Evolutionary conservation across 2,113 vertebrate genomes (phyloP).

Genomic region (Buteo buteo): DNA sequence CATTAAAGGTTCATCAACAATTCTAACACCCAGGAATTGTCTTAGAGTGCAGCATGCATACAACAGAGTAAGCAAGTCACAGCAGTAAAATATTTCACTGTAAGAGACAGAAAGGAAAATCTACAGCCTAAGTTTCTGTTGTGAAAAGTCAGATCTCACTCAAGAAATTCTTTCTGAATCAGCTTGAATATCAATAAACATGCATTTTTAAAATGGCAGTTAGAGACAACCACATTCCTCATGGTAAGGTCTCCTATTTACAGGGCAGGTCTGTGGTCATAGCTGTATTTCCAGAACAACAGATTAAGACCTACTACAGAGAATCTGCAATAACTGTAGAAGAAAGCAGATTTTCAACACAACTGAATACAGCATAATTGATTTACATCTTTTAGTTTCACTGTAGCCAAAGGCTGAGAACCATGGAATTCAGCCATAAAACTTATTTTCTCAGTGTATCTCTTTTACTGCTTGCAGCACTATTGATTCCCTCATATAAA

Average conservation of each 20-base stretch:
- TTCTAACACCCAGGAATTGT: background rate
- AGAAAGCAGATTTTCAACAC: background rate
- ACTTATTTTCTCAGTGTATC: background rate
- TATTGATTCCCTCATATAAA: background rate
- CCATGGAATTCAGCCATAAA: background rate
- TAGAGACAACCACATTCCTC: background rate
- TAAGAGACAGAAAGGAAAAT: background rate
- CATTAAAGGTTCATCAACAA: background rate
- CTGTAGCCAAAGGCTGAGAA: background rate
- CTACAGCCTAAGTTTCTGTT: background rate
- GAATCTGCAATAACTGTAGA: background rate
- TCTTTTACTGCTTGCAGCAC: background rate
- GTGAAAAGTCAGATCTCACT: background rate
- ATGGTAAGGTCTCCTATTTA: background rate
- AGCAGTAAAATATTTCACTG: background rate
- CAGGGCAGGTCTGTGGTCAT: background rate
- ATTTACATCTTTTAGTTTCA: background rate
- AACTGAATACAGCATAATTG: background rate
- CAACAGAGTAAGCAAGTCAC: background rate
- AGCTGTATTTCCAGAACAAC: background rate
- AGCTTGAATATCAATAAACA: background rate
- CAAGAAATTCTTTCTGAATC: background rate
- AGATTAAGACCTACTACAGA: background rate
- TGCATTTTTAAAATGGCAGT: background rate
- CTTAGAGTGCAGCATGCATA: background rate